These are phyloP conservation scores for Myxocyprinus asiaticus DNA, from an alignment of 2,113 vertebrate genomes.

Conservation along the genomic window DNA sequence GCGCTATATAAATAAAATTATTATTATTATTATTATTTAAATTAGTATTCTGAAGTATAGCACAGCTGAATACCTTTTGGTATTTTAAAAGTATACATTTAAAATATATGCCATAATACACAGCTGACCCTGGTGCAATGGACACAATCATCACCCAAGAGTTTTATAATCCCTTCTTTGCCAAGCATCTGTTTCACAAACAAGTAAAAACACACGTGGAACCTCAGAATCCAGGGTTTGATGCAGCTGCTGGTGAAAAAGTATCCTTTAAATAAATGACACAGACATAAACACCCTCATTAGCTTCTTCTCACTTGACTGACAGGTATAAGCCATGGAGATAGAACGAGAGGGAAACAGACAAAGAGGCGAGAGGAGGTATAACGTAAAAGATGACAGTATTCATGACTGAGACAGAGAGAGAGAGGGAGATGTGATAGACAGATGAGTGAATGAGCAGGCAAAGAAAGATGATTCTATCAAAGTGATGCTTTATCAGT, in stretches of 20 bases:
- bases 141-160: not conserved
- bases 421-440: slow-evolving; percentile 43
- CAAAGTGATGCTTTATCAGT: slow-evolving; percentile 78
- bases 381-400: slow-evolving; percentile 34
- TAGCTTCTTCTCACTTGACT: slow-evolving; percentile 63
- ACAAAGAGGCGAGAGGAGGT: slow-evolving; percentile 36
- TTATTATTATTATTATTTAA: too few species aligned
- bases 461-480: slow-evolving; percentile 75
- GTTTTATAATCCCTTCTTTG: slow-evolving; percentile 19
- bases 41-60: too few species aligned
- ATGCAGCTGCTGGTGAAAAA: slow-evolving; percentile 26
- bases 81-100: too few species aligned
- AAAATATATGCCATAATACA: not conserved
- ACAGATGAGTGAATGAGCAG: slow-evolving; percentile 56
- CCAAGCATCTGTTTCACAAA: slow-evolving; percentile 23
- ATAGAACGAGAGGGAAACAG: not conserved
- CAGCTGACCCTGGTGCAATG: not conserved
- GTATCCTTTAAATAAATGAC: slow-evolving; percentile 56
- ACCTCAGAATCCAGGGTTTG: slow-evolving; percentile 28
- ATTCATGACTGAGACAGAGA: slow-evolving; percentile 32
- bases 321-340: slow-evolving; percentile 70
- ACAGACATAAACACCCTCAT: slow-evolving; percentile 61
- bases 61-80: too few species aligned
- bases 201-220: slow-evolving; percentile 4
- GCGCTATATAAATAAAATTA: too few species aligned